A percentile compares a stretch with the other conserved stretches of the same genome.
phyloP scores from a whole-genome alignment of 1,140 invertebrate species.

The Cecropterus lyciades region DNA sequence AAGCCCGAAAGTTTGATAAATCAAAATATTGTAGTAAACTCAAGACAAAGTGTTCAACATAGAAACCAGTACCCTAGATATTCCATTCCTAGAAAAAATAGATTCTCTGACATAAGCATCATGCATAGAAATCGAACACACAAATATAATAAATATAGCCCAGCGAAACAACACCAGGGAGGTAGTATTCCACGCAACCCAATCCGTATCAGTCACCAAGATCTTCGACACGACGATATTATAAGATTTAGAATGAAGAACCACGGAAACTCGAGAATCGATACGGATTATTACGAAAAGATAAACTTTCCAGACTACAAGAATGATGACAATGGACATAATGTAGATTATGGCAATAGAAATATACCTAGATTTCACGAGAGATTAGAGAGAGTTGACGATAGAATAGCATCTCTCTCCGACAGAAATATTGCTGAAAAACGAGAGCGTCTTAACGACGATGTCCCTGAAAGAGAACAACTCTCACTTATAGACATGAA shows the following conservation, averaged over 20 bases:
- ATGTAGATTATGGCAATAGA: background rate
- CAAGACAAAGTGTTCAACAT: conserved; percentile 28
- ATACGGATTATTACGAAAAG: conserved; percentile 42
- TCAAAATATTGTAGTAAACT: conserved; percentile 63
- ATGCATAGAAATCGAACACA: background rate
- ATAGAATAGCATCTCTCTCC: conserved; percentile 3
- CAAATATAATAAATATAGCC: conserved; percentile 13
- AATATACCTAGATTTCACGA: conserved; percentile 55
- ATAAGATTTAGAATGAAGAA: conserved; percentile 34
- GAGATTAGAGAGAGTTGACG: conserved; percentile 50
- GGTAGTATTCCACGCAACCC: conserved; percentile 22
- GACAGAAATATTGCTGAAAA: conserved; percentile 17
- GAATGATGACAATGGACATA: background rate
- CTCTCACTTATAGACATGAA: conserved; percentile 49
- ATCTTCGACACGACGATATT: conserved; percentile 23
- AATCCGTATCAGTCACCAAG: conserved; percentile 8
- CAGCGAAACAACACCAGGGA: conserved; percentile 22
- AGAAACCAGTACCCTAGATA: conserved; percentile 1
- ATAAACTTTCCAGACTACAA: conserved; percentile 22
- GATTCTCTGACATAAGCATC: background rate
- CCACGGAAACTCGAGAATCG: conserved; percentile 36
- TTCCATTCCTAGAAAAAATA: background rate
- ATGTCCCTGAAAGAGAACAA: conserved; percentile 56
- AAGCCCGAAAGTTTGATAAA: conserved; percentile 52
- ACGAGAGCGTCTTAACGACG: conserved; percentile 40